Conservation (phyloP, 2,113 vertebrate species). For the Orthochromis indermauri region DNA sequence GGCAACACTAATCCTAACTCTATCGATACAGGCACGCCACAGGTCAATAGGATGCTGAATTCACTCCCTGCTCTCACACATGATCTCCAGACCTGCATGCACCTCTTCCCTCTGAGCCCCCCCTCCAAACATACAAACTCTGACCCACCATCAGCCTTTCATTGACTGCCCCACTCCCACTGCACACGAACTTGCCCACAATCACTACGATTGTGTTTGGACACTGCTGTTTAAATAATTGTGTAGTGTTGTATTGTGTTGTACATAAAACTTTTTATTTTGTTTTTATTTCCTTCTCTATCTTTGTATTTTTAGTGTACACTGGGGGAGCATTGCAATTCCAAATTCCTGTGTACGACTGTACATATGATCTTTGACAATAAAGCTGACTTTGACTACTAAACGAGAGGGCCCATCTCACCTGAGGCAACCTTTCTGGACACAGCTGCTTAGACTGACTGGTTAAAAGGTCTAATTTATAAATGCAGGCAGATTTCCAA, state of each 20-base stretch:
- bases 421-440: neutral
- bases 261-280: neutral
- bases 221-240: neutral
- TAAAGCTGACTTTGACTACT: neutral
- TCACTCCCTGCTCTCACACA: neutral
- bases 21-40: neutral
- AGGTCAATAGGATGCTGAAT: neutral
- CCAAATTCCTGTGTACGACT: neutral
- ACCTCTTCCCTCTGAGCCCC: neutral
- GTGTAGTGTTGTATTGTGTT: neutral
- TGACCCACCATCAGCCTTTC: neutral
- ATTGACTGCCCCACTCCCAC: neutral
- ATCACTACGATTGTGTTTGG: neutral
- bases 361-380: neutral
- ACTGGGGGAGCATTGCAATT: neutral
- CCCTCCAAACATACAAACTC: neutral
- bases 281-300: neutral
- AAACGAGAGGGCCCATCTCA: neutral
- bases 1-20: neutral
- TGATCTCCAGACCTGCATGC: neutral
- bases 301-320: neutral
- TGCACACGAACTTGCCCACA: neutral
- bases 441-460: neutral
- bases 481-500: neutral
- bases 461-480: neutral